phyloP scores from a whole-genome alignment of 2,888 invertebrate genomes.

The Sphecodes monilicornis region DNA sequence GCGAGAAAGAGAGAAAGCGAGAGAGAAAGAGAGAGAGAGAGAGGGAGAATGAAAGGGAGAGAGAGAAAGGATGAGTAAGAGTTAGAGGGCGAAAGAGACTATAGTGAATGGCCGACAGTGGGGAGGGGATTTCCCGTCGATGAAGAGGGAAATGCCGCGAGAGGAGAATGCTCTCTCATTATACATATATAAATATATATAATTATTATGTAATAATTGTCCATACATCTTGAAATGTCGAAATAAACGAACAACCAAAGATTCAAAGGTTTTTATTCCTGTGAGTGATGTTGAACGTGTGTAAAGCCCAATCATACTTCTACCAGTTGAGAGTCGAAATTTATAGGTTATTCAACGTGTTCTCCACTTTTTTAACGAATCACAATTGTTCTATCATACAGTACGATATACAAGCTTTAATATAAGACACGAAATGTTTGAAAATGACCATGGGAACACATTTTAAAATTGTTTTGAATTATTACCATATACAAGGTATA shows the following conservation, averaged over 20 bases:
- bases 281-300: neutral
- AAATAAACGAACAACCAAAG: constrained; percentile 82
- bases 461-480: too few relatives aligned
- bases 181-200: constrained; percentile 78
- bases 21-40: constrained; percentile 38
- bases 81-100: constrained; percentile 50
- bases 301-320: neutral
- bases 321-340: neutral
- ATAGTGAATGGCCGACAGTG: constrained; percentile 39
- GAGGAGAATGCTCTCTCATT: constrained; percentile 77
- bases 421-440: too few relatives aligned
- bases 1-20: constrained; percentile 24
- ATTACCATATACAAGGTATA: too few relatives aligned
- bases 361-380: too few relatives aligned
- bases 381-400: too few relatives aligned
- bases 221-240: constrained; percentile 84
- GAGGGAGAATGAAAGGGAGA: constrained; percentile 48
- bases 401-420: too few relatives aligned
- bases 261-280: constrained; percentile 16
- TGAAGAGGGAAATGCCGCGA: constrained; percentile 70
- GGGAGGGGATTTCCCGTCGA: constrained; percentile 24
- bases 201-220: constrained; percentile 84
- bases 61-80: constrained; percentile 32
- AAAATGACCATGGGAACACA: too few relatives aligned
- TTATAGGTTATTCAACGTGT: too few relatives aligned